phyloP scores from a whole-genome alignment of 2,113 vertebrate genomes.

The Genyomyrus donnyi region DNA sequence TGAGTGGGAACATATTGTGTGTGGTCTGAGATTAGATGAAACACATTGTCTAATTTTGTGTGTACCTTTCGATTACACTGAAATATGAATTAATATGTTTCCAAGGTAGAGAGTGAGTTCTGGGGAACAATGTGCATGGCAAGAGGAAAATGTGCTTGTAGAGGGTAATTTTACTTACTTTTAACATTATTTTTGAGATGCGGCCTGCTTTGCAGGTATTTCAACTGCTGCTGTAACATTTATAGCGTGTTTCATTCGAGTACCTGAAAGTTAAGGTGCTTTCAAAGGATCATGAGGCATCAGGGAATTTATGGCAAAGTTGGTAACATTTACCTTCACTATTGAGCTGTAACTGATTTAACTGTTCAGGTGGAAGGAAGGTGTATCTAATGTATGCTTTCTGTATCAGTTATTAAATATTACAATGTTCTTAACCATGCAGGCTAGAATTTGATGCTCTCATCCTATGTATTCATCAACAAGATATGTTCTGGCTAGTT shows the following conservation, averaged over 20 bases:
- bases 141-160: neutral
- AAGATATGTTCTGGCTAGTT: neutral
- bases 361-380: neutral
- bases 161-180: neutral
- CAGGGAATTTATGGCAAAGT: neutral
- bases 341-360: slow-evolving; percentile 1
- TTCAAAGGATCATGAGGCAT: neutral
- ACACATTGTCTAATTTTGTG: neutral
- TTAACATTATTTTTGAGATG: neutral
- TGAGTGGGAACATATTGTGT: neutral
- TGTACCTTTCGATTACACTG: neutral
- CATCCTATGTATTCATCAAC: neutral
- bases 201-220: neutral
- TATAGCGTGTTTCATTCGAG: neutral
- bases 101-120: neutral
- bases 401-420: slow-evolving; percentile 9
- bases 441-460: slow-evolving; percentile 1
- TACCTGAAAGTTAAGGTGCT: neutral
- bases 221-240: neutral
- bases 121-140: neutral
- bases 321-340: slow-evolving; percentile 5
- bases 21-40: neutral
- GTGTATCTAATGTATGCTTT: slow-evolving; percentile 6
- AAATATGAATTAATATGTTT: neutral
- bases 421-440: neutral